Evolutionary conservation across 1,140 invertebrate species (phyloP), one percentile per base, ranked within the genome.

Genomic region (Asbolus verrucosus): DNA sequence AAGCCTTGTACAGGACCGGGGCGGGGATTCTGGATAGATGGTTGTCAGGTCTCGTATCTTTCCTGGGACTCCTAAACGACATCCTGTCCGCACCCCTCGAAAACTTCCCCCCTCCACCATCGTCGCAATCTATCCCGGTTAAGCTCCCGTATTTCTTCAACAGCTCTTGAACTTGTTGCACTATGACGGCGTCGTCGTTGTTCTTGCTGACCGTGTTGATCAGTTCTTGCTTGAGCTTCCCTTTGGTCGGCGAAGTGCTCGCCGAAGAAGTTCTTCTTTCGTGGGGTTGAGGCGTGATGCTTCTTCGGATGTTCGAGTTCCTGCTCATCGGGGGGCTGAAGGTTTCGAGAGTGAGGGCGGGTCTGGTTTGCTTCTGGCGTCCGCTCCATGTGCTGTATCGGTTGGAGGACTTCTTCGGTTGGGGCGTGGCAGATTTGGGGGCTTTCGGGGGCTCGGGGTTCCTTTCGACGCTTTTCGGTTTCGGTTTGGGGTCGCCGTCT

Each of bases 381-480:
- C 90, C 90, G 71, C 87, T 89, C 90, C 90, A 92, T 0, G 90
- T 91, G 68, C 90, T 91, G 24, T n/a, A 27, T 14, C 33, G n/a
- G n/a, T n/a, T 36, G n/a, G 6, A 6, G 43, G 9, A 8, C 15
- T 50, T 50, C 16, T 72, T 72, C 8, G 46, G 38, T n/a, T n/a
- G n/a, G n/a, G n/a, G n/a, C n/a, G n/a, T n/a, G n/a, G n/a, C n/a
- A n/a, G n/a, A n/a, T n/a, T n/a, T n/a, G 13, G 27, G 43, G 36
- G 33, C 60, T 73, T 69, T 72, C 38, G 39, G 50, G 16, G 16
- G 2, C 78, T 78, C 68, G 71, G 46, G 21, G 16, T 4, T 27
- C 24, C 41, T 14, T n/a, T 46, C 41, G 2, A 46, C n/a, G 21
- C 46, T 54, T 13, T 19, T 19, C 76, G 77, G 19, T 81, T 82